phyloP scores from a whole-genome alignment of 2,888 invertebrate species.

The Acheta domesticus region DNA sequence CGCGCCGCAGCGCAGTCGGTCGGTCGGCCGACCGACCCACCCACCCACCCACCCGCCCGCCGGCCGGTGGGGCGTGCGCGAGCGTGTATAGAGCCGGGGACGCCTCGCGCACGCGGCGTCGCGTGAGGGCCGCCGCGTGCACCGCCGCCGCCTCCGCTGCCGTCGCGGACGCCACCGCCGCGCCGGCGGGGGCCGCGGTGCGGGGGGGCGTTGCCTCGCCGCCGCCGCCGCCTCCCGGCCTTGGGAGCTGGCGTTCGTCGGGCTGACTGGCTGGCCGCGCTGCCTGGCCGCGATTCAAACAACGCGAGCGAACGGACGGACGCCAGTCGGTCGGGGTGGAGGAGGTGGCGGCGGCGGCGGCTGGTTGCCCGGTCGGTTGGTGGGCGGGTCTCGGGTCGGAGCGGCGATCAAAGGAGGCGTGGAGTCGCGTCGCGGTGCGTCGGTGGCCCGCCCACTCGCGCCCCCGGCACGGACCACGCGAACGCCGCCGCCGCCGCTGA shows the following conservation, averaged over 20 bases:
- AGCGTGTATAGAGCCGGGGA: not conserved
- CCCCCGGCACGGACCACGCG: too few species aligned
- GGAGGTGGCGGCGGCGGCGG: not conserved
- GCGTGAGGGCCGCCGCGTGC: not conserved
- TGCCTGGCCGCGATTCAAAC: conserved; percentile 10
- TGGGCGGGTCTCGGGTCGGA: too few species aligned
- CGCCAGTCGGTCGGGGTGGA: not conserved
- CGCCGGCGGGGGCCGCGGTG: not conserved
- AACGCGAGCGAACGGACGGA: not conserved
- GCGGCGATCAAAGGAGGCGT: too few species aligned
- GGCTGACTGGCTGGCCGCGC: not conserved
- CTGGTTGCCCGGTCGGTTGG: not conserved
- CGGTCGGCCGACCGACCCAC: not conserved
- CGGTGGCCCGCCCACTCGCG: too few species aligned
- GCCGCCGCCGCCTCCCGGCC: not conserved
- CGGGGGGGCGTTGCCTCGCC: not conserved
- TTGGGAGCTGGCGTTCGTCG: not conserved
- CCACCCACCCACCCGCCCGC: too few species aligned
- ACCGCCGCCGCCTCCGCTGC: not conserved
- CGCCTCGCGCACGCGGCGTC: not conserved
- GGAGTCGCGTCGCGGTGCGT: too few species aligned
- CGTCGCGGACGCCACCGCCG: not conserved
- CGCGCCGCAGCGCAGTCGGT: not conserved
- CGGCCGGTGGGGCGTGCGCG: not conserved
- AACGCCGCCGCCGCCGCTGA: too few species aligned